Evolutionary conservation across 2,113 vertebrate genomes (phyloP).

Genomic region (Microtus pennsylvanicus): DNA sequence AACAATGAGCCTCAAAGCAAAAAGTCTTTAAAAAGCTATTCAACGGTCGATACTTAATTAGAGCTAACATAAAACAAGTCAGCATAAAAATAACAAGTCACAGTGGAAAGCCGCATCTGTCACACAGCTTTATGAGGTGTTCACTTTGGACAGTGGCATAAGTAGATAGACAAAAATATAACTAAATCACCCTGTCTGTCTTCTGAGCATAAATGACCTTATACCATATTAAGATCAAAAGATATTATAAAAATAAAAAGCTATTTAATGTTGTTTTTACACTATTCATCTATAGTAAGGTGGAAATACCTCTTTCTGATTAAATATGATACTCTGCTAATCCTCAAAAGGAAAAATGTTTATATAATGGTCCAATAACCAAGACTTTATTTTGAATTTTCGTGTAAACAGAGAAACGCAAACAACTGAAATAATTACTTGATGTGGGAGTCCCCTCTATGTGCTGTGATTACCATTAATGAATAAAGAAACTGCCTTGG

Average conservation of each 20-base stretch:
- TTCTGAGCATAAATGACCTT: neutral
- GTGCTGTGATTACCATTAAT: too few relatives aligned
- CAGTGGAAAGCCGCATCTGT: neutral
- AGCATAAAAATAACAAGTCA: neutral
- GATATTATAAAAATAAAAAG: constrained; percentile 23
- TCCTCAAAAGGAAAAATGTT: constrained; percentile 29
- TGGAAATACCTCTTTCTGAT: constrained; percentile 21
- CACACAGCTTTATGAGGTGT: neutral
- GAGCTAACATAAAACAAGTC: neutral
- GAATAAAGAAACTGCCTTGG: too few relatives aligned
- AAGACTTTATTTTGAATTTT: constrained; percentile 55
- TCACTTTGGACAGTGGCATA: neutral
- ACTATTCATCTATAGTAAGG: neutral
- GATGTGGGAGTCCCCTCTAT: too few relatives aligned
- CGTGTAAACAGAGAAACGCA: neutral
- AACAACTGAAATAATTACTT: neutral
- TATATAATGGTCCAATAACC: neutral
- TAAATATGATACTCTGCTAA: neutral
- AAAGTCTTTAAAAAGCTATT: neutral
- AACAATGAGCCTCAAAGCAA: neutral
- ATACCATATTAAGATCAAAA: neutral
- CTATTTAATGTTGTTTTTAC: neutral
- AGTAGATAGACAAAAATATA: neutral
- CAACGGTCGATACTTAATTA: neutral
- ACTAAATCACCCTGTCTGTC: neutral